Evolutionary conservation across 2,113 vertebrate species (phyloP), one percentile per base, ranked within the genome.

Genomic region (Centrocercus urophasianus): DNA sequence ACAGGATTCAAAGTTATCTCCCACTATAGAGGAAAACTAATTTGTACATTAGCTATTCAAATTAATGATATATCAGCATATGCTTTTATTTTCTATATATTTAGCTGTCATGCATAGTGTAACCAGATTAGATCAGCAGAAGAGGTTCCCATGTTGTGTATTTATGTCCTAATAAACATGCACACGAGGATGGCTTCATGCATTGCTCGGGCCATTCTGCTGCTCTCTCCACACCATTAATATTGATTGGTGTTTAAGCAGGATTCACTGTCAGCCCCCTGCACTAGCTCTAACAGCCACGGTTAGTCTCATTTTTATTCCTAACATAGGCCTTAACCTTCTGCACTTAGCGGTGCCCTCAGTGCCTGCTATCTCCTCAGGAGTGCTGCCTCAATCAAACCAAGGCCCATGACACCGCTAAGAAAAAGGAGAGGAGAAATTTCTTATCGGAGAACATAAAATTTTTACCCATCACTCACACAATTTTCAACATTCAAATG

Each of bases 171-270:
- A 78, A 93, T 93, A 94, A 96, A 91, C 89, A 92, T 63, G 89
- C 77, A 90, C 71, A 75, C 17, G 0, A 91, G 73, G 86, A 75
- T 40, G 78, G 38, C 63, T 95, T 93, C 92, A 95, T 72, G 28
- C 7, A 2, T 48, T 77, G 74, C 57, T 72, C 67, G 57, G 74
- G 57, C 80, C 72, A 45, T 59, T 57, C 38, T 32, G 56, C 88
- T 85, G 47, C 52, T 96, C 79, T 91, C 75, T 93, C 77, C 75
- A 27, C 79, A 94, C 80, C 86, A 89, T 90, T 95, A 96, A 96
- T 96, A 96, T 90, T 93, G 78, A 95, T 77, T 94, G 88, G 79
- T 94, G 45, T 86, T 95, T 93, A 90, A 91, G 81, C 72, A 65
- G 86, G 93, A 96, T 50, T 93, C 66, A 8, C 88, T 61, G 80